Evolutionary conservation across 2,888 invertebrate genomes (phyloP).

Genomic region (Piscicola geometra): DNA sequence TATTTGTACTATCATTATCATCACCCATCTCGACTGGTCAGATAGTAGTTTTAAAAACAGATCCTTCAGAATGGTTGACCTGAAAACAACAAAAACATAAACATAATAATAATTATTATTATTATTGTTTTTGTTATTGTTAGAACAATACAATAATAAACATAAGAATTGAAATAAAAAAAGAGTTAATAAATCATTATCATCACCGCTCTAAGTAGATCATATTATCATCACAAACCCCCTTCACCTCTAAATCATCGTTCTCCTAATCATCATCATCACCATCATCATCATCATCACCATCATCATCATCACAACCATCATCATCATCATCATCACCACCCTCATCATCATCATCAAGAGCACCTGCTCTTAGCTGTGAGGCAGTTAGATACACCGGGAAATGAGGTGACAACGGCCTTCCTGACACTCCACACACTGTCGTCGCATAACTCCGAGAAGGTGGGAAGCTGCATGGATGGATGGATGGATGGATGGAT

Average conservation of each 20-base stretch:
- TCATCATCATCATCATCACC: no score
- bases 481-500: no score
- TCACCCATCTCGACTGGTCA: constrained; percentile 33
- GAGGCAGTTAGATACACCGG: constrained; percentile 13
- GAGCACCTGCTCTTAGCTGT: not conserved
- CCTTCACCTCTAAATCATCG: no score
- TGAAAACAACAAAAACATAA: not conserved
- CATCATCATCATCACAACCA: no score
- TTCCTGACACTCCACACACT: constrained; percentile 35
- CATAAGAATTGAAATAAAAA: no score
- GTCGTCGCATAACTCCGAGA: constrained; percentile 29
- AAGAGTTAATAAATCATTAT: no score
- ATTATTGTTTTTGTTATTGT: not conserved
- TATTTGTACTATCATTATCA: no score
- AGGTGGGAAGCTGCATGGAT: constrained; percentile 25
- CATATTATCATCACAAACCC: no score
- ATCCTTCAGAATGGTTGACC: constrained; percentile 1
- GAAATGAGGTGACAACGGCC: constrained; percentile 30
- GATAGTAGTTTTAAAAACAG: constrained; percentile 23
- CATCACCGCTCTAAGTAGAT: no score
- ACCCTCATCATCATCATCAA: not conserved
- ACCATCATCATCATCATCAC: not conserved
- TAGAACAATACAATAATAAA: not conserved
- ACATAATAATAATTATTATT: not conserved
- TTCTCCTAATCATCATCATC: no score